These are phyloP conservation scores for Heteractis magnifica DNA, from an alignment of 92 coral and sea anemone genomes.

Conservation along the genomic window DNA sequence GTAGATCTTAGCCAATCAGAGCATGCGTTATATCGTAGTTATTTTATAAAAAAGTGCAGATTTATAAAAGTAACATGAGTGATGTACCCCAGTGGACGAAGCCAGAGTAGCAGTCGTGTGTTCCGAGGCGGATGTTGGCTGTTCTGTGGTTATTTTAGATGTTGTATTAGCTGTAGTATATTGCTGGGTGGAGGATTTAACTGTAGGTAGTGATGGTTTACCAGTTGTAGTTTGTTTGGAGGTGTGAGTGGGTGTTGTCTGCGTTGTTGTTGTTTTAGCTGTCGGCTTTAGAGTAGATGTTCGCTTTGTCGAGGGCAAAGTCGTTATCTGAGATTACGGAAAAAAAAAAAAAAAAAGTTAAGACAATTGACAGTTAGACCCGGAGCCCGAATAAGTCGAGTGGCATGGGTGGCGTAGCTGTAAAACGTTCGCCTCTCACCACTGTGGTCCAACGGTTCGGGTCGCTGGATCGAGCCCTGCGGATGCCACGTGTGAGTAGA, in stretches of 20 bases:
- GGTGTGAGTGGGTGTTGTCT: not conserved
- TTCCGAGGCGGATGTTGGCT: not conserved
- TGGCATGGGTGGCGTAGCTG: too few relatives aligned
- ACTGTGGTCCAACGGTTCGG: too few relatives aligned
- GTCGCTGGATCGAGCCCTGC: too few relatives aligned
- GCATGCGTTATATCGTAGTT: too few relatives aligned
- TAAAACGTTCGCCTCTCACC: too few relatives aligned
- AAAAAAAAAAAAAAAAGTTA: not conserved
- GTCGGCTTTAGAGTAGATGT: not conserved
- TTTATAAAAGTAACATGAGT: not conserved
- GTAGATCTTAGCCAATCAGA: too few relatives aligned
- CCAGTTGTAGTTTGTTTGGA: not conserved
- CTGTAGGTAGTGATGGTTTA: not conserved
- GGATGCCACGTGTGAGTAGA: too few relatives aligned
- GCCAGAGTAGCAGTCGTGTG: not conserved
- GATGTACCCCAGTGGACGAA: not conserved
- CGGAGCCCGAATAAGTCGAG: too few relatives aligned
- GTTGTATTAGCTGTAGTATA: not conserved
- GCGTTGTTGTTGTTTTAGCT: not conserved
- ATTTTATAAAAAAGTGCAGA: not conserved
- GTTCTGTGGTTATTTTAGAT: not conserved
- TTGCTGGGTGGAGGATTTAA: not conserved
- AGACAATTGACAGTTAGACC: not conserved
- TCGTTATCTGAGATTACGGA: conserved; percentile 1
- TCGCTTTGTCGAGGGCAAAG: conserved; percentile 2